phyloP scores from a whole-genome alignment of 1,140 invertebrate genomes.

The Orchesella cincta region DNA sequence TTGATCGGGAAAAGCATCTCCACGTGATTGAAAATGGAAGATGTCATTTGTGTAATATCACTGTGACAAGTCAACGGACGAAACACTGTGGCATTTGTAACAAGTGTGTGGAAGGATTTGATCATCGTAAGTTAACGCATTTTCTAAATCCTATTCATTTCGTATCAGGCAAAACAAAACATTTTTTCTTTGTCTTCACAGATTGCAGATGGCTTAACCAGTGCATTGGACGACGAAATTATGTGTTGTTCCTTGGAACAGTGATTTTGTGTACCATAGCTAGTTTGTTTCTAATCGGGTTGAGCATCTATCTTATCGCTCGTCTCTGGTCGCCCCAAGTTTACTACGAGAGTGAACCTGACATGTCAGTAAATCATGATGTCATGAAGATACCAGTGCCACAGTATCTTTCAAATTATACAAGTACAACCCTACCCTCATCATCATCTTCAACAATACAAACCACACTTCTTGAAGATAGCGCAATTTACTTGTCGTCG shows the following conservation, averaged over 20 bases:
- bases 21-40: constrained; percentile 94
- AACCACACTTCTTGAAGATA: no score
- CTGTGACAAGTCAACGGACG: constrained; percentile 63
- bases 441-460: neutral
- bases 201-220: constrained; percentile 99
- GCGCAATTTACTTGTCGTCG: no score
- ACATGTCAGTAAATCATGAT: no score
- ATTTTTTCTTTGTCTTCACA: constrained; percentile 53
- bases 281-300: constrained; percentile 67
- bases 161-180: neutral
- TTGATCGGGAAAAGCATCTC: constrained; percentile 80
- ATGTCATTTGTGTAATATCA: constrained; percentile 88
- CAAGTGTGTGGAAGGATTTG: constrained; percentile 91
- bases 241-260: constrained; percentile 80
- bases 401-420: neutral
- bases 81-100: constrained; percentile 97
- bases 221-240: constrained; percentile 89
- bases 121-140: constrained; percentile 58
- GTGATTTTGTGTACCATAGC: constrained; percentile 79
- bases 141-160: neutral
- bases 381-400: no score
- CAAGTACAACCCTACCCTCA: neutral
- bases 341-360: neutral
- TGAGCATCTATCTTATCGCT: constrained; percentile 69
- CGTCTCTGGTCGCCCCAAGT: constrained; percentile 34